Evolutionary conservation across 1,140 invertebrate species (phyloP), one percentile per base, ranked within the genome.

Genomic region (Thereuonema tuberculata): DNA sequence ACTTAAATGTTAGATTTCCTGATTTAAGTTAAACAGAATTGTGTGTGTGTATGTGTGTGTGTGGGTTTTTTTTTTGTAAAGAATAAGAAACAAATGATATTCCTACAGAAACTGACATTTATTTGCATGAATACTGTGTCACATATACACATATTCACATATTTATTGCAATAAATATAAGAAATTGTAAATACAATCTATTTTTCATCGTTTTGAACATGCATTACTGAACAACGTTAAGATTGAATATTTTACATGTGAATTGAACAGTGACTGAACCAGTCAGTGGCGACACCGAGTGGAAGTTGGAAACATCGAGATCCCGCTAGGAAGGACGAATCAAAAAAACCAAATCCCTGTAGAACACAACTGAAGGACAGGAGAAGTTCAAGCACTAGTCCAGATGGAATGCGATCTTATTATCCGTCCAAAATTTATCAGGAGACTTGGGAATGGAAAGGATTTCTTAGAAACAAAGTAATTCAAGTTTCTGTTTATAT

Each of bases 151-250:
- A 50, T 50, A 21, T 43, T 12, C 37, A 43, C 37, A 43, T 43
- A 50, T 50, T 50, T 50, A 50, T 50, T 50, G 48, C 48, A 50
- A 50, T 50, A 50, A 50, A 50, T 50, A 50, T 50, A 50, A 50
- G 48, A 50, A 50, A 50, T 21, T 50, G 9, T 12, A 50, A 50
- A 12, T 50, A 50, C 48, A 50, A 20, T 50, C 48, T 20, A 50
- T 9, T 50, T 50, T 5, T 12, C 48, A 50, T 50, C 12, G 5
- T 12, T 5, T 50, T 12, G 21, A 12, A 12, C 21, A 12, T 21
- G 9, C 21, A 12, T 50, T 50, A 50, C 21, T 12, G 5, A 21
- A 50, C 48, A 50, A 50, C 21, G 48, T 21, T 12, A 12, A n/a
- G 21, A 24, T 21, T 21, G 17, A 50, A 50, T 50, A 24, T 50